Evolutionary conservation across 2,888 invertebrate species (phyloP), one percentile per base, ranked within the genome.

Genomic region (Tenthredo notha): DNA sequence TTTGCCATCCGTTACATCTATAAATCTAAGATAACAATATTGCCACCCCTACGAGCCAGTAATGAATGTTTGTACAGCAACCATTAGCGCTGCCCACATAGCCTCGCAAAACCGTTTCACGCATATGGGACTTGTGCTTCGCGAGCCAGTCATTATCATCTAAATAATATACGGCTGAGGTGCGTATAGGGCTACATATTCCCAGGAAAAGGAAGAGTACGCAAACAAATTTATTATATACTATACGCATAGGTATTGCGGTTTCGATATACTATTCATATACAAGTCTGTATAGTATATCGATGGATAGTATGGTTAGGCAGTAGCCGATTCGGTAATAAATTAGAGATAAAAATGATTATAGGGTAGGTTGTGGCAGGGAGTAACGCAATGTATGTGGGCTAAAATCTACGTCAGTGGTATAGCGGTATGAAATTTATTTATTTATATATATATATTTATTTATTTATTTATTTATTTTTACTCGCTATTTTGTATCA

Each of bases 1-100:
- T 92, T 91, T 91, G 91, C 92, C 92, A 92, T 92, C 92, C 92
- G 92, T 92, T 92, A 92, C 92, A 92, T 92, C 92, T 92, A 92
- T 92, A 92, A 92, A 92, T 92, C 92, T 92, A 92, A 92, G 92
- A 92, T 92, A 92, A 92, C 92, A 92, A 92, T 92, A 92, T 92
- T 92, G 92, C 92, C 91, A 89, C 87, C 90, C 88, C 90, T 88
- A 87, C 90, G 89, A 89, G 87, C 88, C 87, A 89, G 92, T 93
- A 93, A 93, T 92, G 92, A 93, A 93, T 92, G 92, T 92, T 92
- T 92, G 92, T 91, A 91, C 91, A 92, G 90, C 90, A 90, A 90
- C 92, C 92, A 92, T 92, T 92, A 92, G 91, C 92, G 91, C 91
- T 88, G 90, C 88, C 87, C 70, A 43, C 86, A 72, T 70, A 74